Conservation (phyloP, 2,113 vertebrate species). For the Colossoma macropomum region DNA sequence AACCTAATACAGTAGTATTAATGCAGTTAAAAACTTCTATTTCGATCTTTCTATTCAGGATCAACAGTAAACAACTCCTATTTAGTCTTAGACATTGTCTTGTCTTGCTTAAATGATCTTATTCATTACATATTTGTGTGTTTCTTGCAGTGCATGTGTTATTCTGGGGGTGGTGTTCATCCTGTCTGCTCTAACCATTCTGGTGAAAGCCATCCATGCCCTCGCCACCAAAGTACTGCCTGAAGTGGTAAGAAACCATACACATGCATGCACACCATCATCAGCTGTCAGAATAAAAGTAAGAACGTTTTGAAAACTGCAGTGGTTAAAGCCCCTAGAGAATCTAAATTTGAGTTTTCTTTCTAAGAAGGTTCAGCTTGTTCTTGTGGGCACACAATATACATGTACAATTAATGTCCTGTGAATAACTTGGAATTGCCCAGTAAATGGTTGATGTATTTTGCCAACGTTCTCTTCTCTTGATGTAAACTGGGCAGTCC, state of each 20-base stretch:
- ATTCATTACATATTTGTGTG: conserved; percentile 1
- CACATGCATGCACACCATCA: not conserved
- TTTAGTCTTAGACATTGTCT: not conserved
- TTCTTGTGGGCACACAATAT: too few relatives aligned
- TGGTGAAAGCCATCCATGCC: conserved; percentile 95
- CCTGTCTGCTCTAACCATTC: conserved; percentile 92
- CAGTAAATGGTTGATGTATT: too few relatives aligned
- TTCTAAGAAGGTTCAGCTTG: too few relatives aligned
- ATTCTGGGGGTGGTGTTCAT: conserved; percentile 95
- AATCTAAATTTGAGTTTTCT: too few relatives aligned
- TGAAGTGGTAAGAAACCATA: conserved; percentile 90
- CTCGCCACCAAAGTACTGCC: conserved; percentile 91
- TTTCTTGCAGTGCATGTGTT: conserved; percentile 86
- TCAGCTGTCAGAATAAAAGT: not conserved
- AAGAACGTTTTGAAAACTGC: not conserved
- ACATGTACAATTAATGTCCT: too few relatives aligned
- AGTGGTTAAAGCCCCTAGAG: too few relatives aligned
- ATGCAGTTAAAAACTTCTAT: too few relatives aligned
- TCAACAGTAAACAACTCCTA: not conserved
- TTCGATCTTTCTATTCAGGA: not conserved
- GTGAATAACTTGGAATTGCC: too few relatives aligned
- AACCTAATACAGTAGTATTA: too few relatives aligned
- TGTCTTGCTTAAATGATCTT: not conserved
- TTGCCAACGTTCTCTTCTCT: too few relatives aligned
- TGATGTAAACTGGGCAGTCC: too few relatives aligned